These are phyloP conservation scores for Bovichtus diacanthus DNA, from an alignment of 2,797 vertebrate species.

Conservation along the genomic window DNA sequence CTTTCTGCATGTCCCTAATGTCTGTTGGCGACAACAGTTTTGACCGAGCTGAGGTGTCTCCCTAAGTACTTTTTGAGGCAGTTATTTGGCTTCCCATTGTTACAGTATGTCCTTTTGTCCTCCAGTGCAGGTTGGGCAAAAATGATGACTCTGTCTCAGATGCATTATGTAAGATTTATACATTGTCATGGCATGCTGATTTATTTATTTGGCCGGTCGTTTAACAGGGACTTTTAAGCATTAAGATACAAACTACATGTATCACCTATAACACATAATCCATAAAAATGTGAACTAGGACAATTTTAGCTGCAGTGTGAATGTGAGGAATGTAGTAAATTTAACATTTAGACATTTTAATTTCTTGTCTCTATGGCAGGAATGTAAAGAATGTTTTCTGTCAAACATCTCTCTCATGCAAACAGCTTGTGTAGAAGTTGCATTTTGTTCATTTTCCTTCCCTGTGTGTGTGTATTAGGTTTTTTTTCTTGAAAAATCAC, in stretches of 20 bases:
- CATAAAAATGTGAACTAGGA: not conserved
- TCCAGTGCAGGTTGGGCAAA: conserved; percentile 9
- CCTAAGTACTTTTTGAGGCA: conserved; percentile 36
- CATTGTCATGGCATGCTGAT: conserved; percentile 17
- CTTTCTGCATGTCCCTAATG: conserved; percentile 26
- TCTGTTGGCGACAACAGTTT: conserved; percentile 30
- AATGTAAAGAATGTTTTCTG: not conserved
- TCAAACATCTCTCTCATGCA: conserved; percentile 12
- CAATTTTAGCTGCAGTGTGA: not conserved
- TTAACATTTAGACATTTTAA: not conserved
- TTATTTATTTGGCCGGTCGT: conserved; percentile 35
- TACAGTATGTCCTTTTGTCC: conserved; percentile 33
- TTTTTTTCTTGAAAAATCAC: not conserved
- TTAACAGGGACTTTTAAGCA: conserved; percentile 3
- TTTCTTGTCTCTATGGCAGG: not conserved
- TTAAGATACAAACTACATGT: conserved; percentile 10
- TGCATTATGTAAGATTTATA: conserved; percentile 38
- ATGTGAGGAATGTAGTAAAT: not conserved
- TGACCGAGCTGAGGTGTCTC: conserved; percentile 34
- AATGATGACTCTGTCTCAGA: conserved; percentile 30
- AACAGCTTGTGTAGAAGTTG: not conserved
- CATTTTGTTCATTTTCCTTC: too few species aligned
- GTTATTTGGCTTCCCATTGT: conserved; percentile 25
- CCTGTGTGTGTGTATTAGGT: too few species aligned
- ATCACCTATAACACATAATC: not conserved